These are phyloP conservation scores for Forbesichthys agassizii DNA, from an alignment of 2,113 vertebrate genomes.

Conservation along the genomic window DNA sequence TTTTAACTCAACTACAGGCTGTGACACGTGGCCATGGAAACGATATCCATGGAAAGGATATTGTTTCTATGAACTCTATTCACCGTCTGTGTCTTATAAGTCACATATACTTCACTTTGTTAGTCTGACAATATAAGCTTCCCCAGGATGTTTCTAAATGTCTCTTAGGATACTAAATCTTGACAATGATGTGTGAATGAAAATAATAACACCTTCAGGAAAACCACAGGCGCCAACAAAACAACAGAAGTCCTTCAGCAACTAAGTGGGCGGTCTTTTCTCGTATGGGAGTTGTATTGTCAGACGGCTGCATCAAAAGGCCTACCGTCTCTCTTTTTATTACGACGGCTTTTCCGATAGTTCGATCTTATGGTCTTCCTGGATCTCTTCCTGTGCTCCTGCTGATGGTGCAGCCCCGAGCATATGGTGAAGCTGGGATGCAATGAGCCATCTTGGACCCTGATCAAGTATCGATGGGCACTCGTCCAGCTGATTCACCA, in stretches of 20 bases:
- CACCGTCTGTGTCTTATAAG: no score
- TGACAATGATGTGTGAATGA: constrained; percentile 40
- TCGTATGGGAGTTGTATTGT: no score
- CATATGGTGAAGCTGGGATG: constrained; percentile 64
- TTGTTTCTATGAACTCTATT: no score
- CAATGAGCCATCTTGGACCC: constrained; percentile 59
- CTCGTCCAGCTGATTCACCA: constrained; percentile 39
- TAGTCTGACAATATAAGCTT: no score
- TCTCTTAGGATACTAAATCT: no score
- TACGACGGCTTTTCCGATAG: constrained; percentile 28
- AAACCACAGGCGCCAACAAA: constrained; percentile 32
- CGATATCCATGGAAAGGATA: no score
- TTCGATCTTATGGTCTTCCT: constrained; percentile 24
- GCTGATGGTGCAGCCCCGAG: constrained; percentile 34
- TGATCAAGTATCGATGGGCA: constrained; percentile 62
- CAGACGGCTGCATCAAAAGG: no score
- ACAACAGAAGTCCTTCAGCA: constrained; percentile 31
- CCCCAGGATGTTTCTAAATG: no score
- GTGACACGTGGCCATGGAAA: no score
- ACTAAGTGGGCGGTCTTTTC: neutral
- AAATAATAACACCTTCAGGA: constrained; percentile 38
- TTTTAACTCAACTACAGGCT: no score
- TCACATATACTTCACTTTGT: no score
- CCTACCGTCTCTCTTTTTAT: no score
- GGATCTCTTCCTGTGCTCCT: neutral